Base-by-base conservation (phyloP, 1,140 invertebrate species). In the Drosophila fuyamai region DNA sequence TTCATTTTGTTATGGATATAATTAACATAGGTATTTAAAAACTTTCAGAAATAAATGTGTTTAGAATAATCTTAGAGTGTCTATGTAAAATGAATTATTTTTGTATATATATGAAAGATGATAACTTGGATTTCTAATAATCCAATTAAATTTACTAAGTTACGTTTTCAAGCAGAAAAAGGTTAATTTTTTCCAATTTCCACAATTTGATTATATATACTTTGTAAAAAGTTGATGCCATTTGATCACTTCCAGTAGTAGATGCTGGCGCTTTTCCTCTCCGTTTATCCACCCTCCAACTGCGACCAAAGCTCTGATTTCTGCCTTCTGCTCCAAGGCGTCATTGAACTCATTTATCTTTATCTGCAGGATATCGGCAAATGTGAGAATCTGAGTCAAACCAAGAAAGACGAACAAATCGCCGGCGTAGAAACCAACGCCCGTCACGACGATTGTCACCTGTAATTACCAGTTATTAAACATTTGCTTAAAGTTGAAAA, bases 211-310 rank as follows among this genome's bases (percentile, higher is more conserved):
- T 5, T 13, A 12, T 13, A 32, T 36, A 43, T 56, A 88, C 83
- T 74, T 35, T 0, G 58, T 71, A n/a, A 84, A 89, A 1, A 71
- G n/a, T 12, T 88, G 84, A 75, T 88, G 83, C 84, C 84, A 88
- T 14, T 71, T 77, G 8, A 88, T 89, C 10, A 77, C 13, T 10
- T 88, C 83, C 0, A 88, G 18, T 0, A 88, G 51, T 5, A 77
- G 12, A 3, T 9, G 4, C 0, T 70, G 29, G 0, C 54, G 32
- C 8, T 46, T 13, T 3, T 48, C n/a, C 5, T 55, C 66, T 18
- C 48, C 32, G 13, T 7, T 27, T 10, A 65, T 44, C 1, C 0
- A 8, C 0, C 7, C 35, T 5, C 68, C 79, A 0, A 82, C 61
- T 6, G 5, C 2, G 0, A 40, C 7, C 0, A 38, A 4, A n/a